Evolutionary conservation across 2,888 invertebrate species (phyloP), one percentile per base, ranked within the genome.

Genomic region (Merodon equestris): DNA sequence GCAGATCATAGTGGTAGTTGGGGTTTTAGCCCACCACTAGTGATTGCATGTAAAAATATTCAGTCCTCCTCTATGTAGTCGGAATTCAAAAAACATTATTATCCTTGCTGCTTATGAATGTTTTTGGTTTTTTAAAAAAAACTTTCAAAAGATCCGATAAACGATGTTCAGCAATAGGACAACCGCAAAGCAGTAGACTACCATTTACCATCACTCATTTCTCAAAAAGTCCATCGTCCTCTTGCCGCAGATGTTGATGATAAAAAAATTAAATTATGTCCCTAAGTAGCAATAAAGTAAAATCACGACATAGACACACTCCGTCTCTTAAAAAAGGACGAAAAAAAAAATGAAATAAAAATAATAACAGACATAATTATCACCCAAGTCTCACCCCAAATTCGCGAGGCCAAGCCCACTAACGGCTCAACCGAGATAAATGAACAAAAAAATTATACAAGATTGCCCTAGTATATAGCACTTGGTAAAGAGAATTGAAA

Each of bases 191-290:
- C 27, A 27, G 27, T 27, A 27, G 27, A 27, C 27, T 27, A 27
- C 27, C 3, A 27, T 7, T 27, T 4, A 4, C 7, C 27, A 27
- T 27, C 7, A 27, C 7, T 7, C 27, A 2, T 27, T 7, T 27
- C 27, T 27, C 27, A 27, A 27, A 27, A 27, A 27, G 7, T 4
- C 2, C 3, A 4, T 4, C 2, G 27, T 27, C 27, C 27, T 27
- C 27, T 7, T 27, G 27, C 42, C 63, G 27, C 64, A 76, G 72
- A 72, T 72, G 77, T 57, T 53, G 67, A 57, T 67, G 58, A 53
- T 56, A 56, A 67, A 70, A 71, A 60, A 42, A 79, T 64, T 63
- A 79, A 79, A 79, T 79, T 47, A 79, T 74, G 63, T 64, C 74
- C 56, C 58, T 64, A 70, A 79, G 63, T 70, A 53, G 64, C 45